These are phyloP conservation scores for Drosophila sturtevanti DNA, from an alignment of 1,140 invertebrate genomes.

Conservation along the genomic window DNA sequence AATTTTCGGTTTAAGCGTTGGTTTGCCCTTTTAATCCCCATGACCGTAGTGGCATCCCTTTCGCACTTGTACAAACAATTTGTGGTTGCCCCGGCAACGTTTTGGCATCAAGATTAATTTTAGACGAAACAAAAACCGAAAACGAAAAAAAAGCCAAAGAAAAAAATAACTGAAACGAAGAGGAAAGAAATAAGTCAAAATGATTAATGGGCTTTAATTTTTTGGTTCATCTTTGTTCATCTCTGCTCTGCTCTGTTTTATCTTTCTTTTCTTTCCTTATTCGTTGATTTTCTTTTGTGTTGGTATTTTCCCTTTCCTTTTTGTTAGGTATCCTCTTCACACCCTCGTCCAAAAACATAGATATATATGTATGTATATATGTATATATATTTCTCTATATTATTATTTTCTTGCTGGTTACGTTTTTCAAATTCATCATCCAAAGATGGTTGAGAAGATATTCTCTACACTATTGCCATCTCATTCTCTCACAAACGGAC, in stretches of 20 bases:
- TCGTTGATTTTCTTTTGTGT: constrained; percentile 6
- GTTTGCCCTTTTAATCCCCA: constrained; percentile 60
- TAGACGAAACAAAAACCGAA: constrained; percentile 59
- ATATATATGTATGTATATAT: too few species aligned
- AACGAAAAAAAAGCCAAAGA: background rate
- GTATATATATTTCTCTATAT: too few species aligned
- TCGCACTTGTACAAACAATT: constrained; percentile 21
- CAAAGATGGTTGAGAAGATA: constrained; percentile 3
- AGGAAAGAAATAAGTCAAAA: constrained; percentile 82
- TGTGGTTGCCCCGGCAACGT: constrained; percentile 58
- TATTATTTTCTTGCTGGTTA: background rate
- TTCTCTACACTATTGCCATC: background rate
- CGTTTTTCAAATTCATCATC: constrained; percentile 2
- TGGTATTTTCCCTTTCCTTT: constrained; percentile 7
- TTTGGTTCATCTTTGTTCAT: constrained; percentile 55
- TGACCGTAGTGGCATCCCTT: constrained; percentile 34
- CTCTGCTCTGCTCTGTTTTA: constrained; percentile 20
- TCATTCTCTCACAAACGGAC: background rate
- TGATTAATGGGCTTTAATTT: constrained; percentile 81
- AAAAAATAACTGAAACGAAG: constrained; percentile 35
- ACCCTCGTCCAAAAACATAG: background rate
- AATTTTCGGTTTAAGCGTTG: constrained; percentile 12
- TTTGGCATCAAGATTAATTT: constrained; percentile 81
- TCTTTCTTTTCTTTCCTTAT: constrained; percentile 1
- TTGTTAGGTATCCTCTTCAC: background rate